Evolutionary conservation across 2,113 vertebrate species (phyloP), one percentile per base, ranked within the genome.

Genomic region (Oostethus manadensis): DNA sequence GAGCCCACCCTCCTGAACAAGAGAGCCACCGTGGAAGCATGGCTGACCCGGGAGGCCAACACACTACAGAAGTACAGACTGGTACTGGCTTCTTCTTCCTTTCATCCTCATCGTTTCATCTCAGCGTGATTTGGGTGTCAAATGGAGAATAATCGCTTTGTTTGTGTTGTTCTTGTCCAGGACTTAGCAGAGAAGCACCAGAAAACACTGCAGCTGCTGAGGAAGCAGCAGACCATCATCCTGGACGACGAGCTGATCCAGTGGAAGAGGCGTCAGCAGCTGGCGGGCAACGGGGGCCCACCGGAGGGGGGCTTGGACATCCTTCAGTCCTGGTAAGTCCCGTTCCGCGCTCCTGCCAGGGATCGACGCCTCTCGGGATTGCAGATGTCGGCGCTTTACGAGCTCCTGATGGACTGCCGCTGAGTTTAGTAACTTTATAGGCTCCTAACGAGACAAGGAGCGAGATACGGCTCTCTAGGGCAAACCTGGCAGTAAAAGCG

Each of bases 51-150:
- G 54, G 93, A 94, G 71, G 94, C 91, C 54, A 92, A 92, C 86
- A 94, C 93, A 86, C 90, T 96, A 89, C 96, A 99, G 89, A 96
- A 96, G 84, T 99, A 97, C 89, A 93, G 96, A 0, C 90, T 98
- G 93, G 95, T 99, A 16, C 10, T 21, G 29, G 29, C 10, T 2
- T 40, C 10, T 21, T 43, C 46, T 46, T 1, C 4, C 17, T 38
- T 1, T 43, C 46, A 42, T 1, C 4, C 17, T 38, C 1, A 10
- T 22, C 42, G 15, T 23, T 10, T 8, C 5, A 9, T 40, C 15
- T 56, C 18, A 15, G 22, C 14, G 2, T 13, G 38, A 13, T 42
- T 42, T 42, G 38, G 10, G 38, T 42, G 10, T 17, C 14, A 16
- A 18, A 23, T 4, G 21, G 21, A 23, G 42, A 26, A 47, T 13